Percentiles rank a stretch among this genome's conserved stretches.
phyloP scores from a whole-genome alignment of 2,888 invertebrate species.

The Ochropacha duplaris region DNA sequence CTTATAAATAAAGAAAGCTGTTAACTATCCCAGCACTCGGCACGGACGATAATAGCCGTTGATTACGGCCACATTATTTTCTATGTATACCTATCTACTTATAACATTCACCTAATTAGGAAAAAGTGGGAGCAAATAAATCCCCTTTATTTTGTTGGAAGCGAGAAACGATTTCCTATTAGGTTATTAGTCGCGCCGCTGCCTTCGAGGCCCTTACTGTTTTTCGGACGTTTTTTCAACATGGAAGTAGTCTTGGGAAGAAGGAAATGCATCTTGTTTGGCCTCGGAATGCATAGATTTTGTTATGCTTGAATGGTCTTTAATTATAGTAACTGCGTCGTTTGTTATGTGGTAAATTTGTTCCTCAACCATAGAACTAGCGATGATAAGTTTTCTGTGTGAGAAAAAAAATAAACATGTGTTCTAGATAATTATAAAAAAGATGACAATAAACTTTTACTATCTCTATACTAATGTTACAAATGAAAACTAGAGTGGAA shows the following conservation, averaged over 20 bases:
- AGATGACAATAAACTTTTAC: too few species aligned
- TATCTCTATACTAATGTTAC: too few species aligned
- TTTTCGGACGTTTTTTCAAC: constrained; percentile 45
- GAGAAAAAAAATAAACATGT: too few species aligned
- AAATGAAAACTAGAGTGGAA: too few species aligned
- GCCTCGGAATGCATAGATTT: constrained; percentile 41
- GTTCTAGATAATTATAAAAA: too few species aligned
- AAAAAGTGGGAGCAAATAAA: constrained; percentile 8
- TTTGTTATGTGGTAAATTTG: not conserved
- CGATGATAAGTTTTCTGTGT: too few species aligned
- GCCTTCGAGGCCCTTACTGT: constrained; percentile 50
- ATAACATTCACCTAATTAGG: constrained; percentile 6
- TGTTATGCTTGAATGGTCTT: constrained; percentile 22
- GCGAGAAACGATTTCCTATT: constrained; percentile 49
- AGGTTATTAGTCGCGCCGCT: constrained; percentile 50
- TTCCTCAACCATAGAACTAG: not conserved
- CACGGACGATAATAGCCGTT: not conserved
- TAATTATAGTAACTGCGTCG: not conserved
- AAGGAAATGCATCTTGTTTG: constrained; percentile 44
- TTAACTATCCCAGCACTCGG: not conserved
- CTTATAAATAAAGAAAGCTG: not conserved
- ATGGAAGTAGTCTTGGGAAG: constrained; percentile 45
- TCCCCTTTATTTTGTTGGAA: constrained; percentile 20
- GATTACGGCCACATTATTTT: not conserved
- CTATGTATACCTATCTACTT: not conserved